Evolutionary conservation across 2,888 invertebrate genomes (phyloP).

Genomic region (Baronia brevicornis): DNA sequence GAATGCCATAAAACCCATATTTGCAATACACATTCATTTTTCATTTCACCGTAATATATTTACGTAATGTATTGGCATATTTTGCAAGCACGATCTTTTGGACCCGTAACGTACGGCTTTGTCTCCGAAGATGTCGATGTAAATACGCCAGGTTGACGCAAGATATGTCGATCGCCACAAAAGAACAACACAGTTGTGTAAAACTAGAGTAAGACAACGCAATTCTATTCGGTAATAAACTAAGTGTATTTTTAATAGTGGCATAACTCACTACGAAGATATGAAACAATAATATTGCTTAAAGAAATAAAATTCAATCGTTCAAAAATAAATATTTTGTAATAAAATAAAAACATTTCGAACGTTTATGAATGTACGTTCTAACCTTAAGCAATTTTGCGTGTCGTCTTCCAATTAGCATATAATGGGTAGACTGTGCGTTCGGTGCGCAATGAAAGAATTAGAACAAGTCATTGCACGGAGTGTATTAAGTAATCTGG

Average conservation of each 20-base stretch:
- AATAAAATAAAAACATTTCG: conserved; percentile 2
- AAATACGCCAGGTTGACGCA: conserved; percentile 30
- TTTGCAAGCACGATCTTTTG: conserved; percentile 24
- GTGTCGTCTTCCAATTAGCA: conserved; percentile 56
- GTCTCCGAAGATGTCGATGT: conserved; percentile 27
- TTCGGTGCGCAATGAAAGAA: conserved; percentile 41
- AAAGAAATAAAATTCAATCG: not conserved
- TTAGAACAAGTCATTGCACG: conserved; percentile 47
- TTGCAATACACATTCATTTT: conserved; percentile 36
- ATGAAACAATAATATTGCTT: not conserved
- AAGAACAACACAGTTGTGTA: conserved; percentile 29
- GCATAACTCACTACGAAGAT: no score
- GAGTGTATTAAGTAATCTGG: conserved; percentile 36
- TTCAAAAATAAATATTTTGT: not conserved
- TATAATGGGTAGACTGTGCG: conserved; percentile 40
- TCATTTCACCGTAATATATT: conserved; percentile 34
- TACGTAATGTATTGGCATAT: conserved; percentile 30
- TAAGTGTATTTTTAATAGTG: no score
- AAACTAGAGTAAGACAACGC: conserved; percentile 25
- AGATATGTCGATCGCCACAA: conserved; percentile 25
- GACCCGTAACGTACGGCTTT: conserved; percentile 21
- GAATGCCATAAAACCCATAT: conserved; percentile 23
- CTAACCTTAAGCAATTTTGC: conserved; percentile 40
- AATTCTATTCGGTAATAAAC: conserved; percentile 13
- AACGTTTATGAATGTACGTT: conserved; percentile 26